Conservation (phyloP, 2,113 vertebrate species). For the Sinocyclocheilus anophthalmus region DNA sequence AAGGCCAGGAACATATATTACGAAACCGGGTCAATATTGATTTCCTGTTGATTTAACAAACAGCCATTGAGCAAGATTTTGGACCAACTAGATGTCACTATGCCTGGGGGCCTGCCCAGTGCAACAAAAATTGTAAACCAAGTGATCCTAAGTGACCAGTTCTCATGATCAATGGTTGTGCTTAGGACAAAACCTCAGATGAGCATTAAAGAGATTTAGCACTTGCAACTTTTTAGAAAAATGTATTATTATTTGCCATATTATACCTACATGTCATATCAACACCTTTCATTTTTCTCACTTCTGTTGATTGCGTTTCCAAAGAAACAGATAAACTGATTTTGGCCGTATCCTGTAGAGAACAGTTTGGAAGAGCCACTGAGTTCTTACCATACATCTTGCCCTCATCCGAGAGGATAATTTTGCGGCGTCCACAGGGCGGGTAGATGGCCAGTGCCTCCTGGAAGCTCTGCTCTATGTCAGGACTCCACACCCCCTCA, state of each 20-base stretch:
- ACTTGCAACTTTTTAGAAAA: background rate
- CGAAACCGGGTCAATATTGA: background rate
- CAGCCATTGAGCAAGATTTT: background rate
- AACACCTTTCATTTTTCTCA: background rate
- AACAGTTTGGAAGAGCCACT: background rate
- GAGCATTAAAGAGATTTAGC: background rate
- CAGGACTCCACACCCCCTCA: slow-evolving; percentile 98
- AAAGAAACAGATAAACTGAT: background rate
- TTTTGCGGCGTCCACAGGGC: slow-evolving; percentile 97
- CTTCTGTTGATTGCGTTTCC: too few relatives aligned
- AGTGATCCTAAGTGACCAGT: background rate
- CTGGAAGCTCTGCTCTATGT: slow-evolving; percentile 99
- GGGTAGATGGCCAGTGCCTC: slow-evolving; percentile 99
- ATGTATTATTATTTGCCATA: background rate
- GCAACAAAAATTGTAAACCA: background rate
- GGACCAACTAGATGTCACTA: background rate
- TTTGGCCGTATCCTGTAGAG: background rate
- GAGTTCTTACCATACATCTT: slow-evolving; percentile 99
- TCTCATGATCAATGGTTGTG: background rate
- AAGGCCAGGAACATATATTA: background rate
- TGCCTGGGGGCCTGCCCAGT: background rate
- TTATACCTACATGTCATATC: background rate
- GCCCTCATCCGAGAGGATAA: slow-evolving; percentile 98
- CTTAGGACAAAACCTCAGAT: background rate
- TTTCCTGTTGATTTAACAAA: slow-evolving; percentile 6